A percentile compares a stretch with the other conserved stretches of the same genome.
These are phyloP conservation scores for Augochlorella aurata DNA, from an alignment of 2,888 invertebrate species.

Conservation along the genomic window DNA sequence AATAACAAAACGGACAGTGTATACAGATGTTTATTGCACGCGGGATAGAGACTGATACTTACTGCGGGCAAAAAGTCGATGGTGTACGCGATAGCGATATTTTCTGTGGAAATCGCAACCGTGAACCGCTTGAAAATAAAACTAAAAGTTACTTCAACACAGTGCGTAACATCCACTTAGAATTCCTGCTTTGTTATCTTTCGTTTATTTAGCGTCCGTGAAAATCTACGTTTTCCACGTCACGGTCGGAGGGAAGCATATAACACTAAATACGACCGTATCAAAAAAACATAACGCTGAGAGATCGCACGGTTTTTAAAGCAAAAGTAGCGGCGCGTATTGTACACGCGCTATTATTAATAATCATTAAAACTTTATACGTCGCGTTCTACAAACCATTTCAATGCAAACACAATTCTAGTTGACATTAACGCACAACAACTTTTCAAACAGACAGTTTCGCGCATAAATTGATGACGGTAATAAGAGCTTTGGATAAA, in stretches of 20 bases:
- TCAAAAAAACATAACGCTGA: constrained; percentile 20
- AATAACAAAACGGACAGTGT: background rate
- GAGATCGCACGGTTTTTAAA: background rate
- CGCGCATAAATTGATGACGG: background rate
- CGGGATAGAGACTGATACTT: background rate
- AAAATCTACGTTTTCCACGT: constrained; percentile 15
- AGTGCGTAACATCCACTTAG: constrained; percentile 19
- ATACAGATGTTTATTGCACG: background rate
- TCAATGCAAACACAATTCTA: background rate
- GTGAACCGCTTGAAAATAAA: background rate
- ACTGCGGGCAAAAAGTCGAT: background rate
- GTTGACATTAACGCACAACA: background rate
- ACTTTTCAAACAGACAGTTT: background rate
- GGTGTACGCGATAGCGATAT: background rate
- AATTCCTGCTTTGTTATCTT: constrained; percentile 20
- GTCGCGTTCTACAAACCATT: background rate
- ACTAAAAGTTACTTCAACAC: constrained; percentile 8
- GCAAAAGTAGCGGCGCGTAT: background rate
- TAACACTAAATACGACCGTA: constrained; percentile 29
- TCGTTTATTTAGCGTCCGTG: constrained; percentile 25
- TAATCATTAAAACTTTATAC: background rate
- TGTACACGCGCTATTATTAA: background rate
- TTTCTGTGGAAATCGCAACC: background rate
- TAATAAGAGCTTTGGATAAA: background rate
- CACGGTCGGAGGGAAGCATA: background rate